Conservation (phyloP, 2,888 invertebrate species). For the Tipula unca region DNA sequence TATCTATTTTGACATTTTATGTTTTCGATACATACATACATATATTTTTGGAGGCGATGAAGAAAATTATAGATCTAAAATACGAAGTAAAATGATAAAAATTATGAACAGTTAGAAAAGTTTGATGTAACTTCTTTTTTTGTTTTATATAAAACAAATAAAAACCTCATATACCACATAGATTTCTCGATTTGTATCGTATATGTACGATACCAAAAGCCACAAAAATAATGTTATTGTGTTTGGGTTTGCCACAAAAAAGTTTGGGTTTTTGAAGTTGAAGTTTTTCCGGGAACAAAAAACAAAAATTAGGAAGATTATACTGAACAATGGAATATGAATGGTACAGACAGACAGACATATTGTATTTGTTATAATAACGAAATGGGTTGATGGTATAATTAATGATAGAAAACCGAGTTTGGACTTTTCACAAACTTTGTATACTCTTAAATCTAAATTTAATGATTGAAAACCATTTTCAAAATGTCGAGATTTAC, state of each 20-base stretch:
- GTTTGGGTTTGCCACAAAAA: not conserved
- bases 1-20: not conserved
- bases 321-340: not conserved
- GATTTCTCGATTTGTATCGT: not conserved
- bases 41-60: not conserved
- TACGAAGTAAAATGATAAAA: not conserved
- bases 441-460: too few species aligned
- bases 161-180: not conserved
- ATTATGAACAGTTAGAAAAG: not conserved
- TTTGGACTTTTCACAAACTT: too few species aligned
- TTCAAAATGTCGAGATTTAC: too few species aligned
- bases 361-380: not conserved
- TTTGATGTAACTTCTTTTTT: not conserved
- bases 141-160: not conserved
- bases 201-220: not conserved
- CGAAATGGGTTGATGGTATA: not conserved
- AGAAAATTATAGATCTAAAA: not conserved
- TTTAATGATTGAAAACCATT: too few species aligned
- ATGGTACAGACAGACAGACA: too few species aligned
- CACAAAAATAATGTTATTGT: not conserved
- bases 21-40: not conserved
- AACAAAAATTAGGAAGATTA: not conserved
- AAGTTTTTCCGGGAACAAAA: not conserved
- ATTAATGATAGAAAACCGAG: too few species aligned
- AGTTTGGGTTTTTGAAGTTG: not conserved